Base-by-base conservation (phyloP, 2,888 invertebrate genomes). In the Drosophila ustulata region DNA sequence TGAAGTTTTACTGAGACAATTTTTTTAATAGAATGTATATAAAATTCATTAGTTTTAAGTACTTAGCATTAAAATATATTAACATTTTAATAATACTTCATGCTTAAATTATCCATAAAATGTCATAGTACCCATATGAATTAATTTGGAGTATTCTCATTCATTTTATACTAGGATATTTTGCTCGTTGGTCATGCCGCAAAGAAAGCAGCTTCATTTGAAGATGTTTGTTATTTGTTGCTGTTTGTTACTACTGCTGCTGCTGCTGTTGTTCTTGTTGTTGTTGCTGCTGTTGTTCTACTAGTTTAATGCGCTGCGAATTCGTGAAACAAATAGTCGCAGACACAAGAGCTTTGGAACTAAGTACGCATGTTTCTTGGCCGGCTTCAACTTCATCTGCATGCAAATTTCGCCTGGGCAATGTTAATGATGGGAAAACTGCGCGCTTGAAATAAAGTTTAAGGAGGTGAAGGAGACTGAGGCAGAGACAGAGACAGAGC, bases 321-420 rank as follows among this genome's bases (percentile, higher is more conserved):
- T 87, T 90, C 90, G 91, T 91, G 91, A 91, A 83, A 87, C 88
- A 83, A 83, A 83, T 84, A 83, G 82, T 75, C 79, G 50, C 49
- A 77, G 82, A 69, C 77, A 67, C 73, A 78, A 77, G 82, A 77
- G 74, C 32, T 75, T 34, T 58, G 75, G 37, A 79, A 69, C 65
- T 66, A 75, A 83, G 81, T 91, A 91, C 91, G 89, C 91, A 91
- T 91, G 90, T 89, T 88, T 71, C 71, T 71, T 70, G 65, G 67
- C 63, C 68, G 65, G 78, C 68, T 77, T 82, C 51, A 83, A 63
- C 77, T 71, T 86, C 77, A 86, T 89, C 80, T 76, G 75, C 75
- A 83, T 84, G 69, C 67, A 63, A 79, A 85, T 84, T 85, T 79
- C 66, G 72, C 58, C 67, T 67, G 66, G 62, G 75, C 85, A 72